Conservation (phyloP, 2,888 invertebrate species). For the Brachyopa scutellaris region DNA sequence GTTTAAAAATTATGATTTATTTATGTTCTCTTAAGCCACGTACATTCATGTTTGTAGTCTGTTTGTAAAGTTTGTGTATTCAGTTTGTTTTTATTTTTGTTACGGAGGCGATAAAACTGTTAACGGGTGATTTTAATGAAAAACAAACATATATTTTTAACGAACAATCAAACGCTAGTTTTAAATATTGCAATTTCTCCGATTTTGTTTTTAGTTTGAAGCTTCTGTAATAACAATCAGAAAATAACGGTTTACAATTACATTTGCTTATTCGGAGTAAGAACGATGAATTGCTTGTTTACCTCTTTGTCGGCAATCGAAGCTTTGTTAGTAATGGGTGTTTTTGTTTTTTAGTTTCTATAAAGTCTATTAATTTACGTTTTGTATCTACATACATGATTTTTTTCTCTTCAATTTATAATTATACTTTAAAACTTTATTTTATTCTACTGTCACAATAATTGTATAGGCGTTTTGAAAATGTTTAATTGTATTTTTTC, state of each 20-base stretch:
- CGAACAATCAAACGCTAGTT: conserved; percentile 11
- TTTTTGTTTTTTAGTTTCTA: conserved; percentile 20
- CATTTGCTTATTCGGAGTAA: background rate
- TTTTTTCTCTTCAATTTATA: conserved; percentile 19
- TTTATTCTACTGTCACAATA: conserved; percentile 60
- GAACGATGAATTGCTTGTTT: background rate
- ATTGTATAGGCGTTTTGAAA: conserved; percentile 57
- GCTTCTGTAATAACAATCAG: conserved; percentile 7
- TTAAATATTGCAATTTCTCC: conserved; percentile 34
- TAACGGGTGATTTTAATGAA: background rate
- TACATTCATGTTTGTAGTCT: too few relatives aligned
- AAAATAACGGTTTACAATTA: conserved; percentile 2
- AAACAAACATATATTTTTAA: background rate
- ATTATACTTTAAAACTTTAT: conserved; percentile 33
- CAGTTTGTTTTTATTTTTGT: background rate
- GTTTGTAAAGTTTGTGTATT: background rate
- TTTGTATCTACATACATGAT: conserved; percentile 11
- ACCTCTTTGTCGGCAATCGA: background rate
- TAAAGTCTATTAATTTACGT: conserved; percentile 41
- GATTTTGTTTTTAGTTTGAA: background rate
- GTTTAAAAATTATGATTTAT: background rate
- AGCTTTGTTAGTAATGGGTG: conserved; percentile 1
- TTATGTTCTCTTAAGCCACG: background rate
- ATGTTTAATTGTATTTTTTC: conserved; percentile 29
- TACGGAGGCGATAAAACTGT: too few relatives aligned